Percentiles rank a stretch among this genome's conserved stretches.
phyloP scores from a whole-genome alignment of 2,888 invertebrate genomes.

The Agrotis exclamationis region DNA sequence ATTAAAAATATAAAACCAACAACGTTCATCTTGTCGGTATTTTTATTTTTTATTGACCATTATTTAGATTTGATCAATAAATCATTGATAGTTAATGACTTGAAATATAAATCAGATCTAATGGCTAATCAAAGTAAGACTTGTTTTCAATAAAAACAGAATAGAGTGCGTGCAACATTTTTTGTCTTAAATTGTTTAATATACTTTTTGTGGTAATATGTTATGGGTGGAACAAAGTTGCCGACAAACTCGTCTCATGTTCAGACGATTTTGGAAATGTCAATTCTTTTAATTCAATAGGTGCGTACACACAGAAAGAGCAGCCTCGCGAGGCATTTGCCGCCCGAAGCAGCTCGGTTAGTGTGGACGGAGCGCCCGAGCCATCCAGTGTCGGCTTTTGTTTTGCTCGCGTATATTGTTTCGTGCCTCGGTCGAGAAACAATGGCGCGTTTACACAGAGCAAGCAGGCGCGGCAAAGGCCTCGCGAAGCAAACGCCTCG shows the following conservation, averaged over 20 bases:
- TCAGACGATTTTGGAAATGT: conserved; percentile 26
- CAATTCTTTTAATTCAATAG: conserved; percentile 31
- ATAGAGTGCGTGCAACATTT: conserved; percentile 30
- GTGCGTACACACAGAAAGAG: no score
- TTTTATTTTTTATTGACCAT: conserved; percentile 30
- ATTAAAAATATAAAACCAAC: conserved; percentile 25
- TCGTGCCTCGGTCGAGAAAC: no score
- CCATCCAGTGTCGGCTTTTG: no score
- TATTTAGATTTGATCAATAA: conserved; percentile 49
- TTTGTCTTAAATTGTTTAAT: conserved; percentile 40
- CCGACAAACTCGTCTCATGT: conserved; percentile 22
- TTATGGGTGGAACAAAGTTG: conserved; percentile 40
- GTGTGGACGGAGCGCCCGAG: no score
- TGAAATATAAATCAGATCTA: conserved; percentile 59
- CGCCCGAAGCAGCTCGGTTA: no score
- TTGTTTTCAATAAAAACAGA: conserved; percentile 39
- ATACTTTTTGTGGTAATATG: conserved; percentile 50
- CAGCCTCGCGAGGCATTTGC: no score
- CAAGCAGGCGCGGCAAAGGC: no score
- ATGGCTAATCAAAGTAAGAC: conserved; percentile 38
- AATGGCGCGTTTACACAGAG: no score
- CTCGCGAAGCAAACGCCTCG: no score
- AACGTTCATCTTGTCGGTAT: conserved; percentile 17
- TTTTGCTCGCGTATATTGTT: no score
- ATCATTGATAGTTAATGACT: conserved; percentile 58